Conservation (phyloP, 2,888 invertebrate genomes). For the Morpho achilles region DNA sequence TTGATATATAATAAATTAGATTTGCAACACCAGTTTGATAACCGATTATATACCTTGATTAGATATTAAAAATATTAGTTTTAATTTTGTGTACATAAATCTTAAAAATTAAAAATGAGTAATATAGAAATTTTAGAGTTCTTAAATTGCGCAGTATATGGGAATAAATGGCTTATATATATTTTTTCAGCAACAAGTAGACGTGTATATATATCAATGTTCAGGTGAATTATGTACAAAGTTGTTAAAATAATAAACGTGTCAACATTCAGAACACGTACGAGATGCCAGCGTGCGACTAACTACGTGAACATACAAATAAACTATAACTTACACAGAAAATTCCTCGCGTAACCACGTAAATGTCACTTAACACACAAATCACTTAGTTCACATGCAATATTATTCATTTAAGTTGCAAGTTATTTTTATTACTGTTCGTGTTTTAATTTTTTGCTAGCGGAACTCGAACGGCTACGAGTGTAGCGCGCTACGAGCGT, state of each 20-base stretch:
- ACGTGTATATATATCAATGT: neutral
- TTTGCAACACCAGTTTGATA: no score
- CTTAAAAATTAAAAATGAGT: no score
- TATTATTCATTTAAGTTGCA: slow-evolving; percentile 6
- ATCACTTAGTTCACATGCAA: slow-evolving; percentile 27
- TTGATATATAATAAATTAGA: no score
- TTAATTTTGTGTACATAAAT: no score
- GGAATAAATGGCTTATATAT: no score
- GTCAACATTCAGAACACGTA: slow-evolving; percentile 14
- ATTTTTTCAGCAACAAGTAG: no score
- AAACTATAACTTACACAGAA: slow-evolving; percentile 18
- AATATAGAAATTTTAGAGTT: no score
- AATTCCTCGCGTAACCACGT: slow-evolving; percentile 8
- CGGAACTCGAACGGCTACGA: slow-evolving; percentile 46
- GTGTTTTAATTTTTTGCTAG: slow-evolving; percentile 8
- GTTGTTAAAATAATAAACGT: slow-evolving; percentile 16
- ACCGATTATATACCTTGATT: no score
- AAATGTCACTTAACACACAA: slow-evolving; percentile 25
- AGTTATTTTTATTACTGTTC: slow-evolving; percentile 2
- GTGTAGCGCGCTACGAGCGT: slow-evolving; percentile 56
- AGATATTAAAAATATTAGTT: no score
- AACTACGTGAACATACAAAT: slow-evolving; percentile 5
- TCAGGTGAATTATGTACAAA: neutral
- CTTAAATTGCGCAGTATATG: no score
- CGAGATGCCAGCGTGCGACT: slow-evolving; percentile 1